These are phyloP conservation scores for Anadara kagoshimensis DNA, from an alignment of 1,140 invertebrate species.

Conservation along the genomic window DNA sequence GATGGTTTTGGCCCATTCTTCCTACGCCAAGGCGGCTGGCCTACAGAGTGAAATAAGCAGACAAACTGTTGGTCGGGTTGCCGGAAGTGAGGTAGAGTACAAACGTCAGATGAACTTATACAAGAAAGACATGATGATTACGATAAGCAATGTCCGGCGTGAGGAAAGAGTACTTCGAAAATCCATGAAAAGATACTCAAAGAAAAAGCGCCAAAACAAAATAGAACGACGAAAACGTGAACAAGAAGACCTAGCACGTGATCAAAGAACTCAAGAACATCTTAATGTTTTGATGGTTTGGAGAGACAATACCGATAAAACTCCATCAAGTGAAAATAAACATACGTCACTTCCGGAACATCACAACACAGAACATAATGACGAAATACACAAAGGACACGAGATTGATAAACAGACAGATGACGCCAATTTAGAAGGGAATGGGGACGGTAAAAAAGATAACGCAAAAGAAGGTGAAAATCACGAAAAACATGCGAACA, in stretches of 20 bases:
- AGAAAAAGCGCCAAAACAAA: constrained; percentile 36
- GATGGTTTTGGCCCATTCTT: constrained; percentile 46
- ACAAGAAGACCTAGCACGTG: constrained; percentile 5
- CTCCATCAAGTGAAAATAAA: background rate
- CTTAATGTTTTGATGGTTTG: constrained; percentile 5
- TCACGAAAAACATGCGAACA: constrained; percentile 11
- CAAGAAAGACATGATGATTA: constrained; percentile 45
- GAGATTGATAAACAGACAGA: background rate
- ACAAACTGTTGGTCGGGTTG: constrained; percentile 53
- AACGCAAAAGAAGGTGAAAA: constrained; percentile 8
- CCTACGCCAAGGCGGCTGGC: constrained; percentile 49
- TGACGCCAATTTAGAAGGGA: background rate
- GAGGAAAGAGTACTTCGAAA: constrained; percentile 46
- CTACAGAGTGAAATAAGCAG: constrained; percentile 55
- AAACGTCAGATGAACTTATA: constrained; percentile 45
- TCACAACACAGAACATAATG: background rate
- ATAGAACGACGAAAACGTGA: constrained; percentile 31
- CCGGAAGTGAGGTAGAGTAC: constrained; percentile 47
- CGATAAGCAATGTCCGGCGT: constrained; percentile 39
- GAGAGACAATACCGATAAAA: constrained; percentile 5
- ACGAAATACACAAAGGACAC: background rate
- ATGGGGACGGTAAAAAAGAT: constrained; percentile 19
- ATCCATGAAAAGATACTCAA: constrained; percentile 39
- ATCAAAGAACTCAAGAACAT: constrained; percentile 10
- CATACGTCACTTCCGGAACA: background rate